Evolutionary conservation across 2,888 invertebrate species (phyloP).

Genomic region (Philereme transversata): DNA sequence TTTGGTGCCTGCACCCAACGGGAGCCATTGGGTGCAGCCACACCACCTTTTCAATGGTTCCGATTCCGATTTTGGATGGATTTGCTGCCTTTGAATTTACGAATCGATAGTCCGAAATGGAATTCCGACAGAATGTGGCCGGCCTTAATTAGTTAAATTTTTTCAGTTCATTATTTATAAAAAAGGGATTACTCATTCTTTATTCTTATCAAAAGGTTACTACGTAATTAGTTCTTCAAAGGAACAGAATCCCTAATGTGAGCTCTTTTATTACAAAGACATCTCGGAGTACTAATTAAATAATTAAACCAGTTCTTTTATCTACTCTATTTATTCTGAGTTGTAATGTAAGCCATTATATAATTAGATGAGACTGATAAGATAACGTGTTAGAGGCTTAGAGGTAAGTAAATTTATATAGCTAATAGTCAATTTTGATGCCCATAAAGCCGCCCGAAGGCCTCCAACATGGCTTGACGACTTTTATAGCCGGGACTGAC

Average conservation of each 20-base stretch:
- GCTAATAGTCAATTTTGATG: too few species aligned
- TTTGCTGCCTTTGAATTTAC: too few species aligned
- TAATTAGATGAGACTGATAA: slow-evolving; percentile 17
- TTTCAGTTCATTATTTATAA: background rate
- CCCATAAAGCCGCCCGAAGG: too few species aligned
- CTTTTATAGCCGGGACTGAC: background rate
- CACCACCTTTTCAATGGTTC: too few species aligned
- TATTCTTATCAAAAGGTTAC: background rate
- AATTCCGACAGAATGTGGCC: too few species aligned
- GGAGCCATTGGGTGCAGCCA: too few species aligned
- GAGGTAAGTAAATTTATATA: too few species aligned
- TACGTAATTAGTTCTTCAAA: slow-evolving; percentile 4
- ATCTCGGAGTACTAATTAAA: slow-evolving; percentile 9
- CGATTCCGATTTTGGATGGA: too few species aligned
- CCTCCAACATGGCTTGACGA: too few species aligned
- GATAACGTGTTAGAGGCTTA: background rate
- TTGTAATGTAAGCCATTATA: slow-evolving; percentile 10
- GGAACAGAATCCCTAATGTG: background rate
- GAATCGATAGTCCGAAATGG: too few species aligned
- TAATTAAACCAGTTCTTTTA: slow-evolving; percentile 21
- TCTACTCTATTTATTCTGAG: background rate
- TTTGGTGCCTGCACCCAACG: too few species aligned
- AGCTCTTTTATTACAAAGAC: slow-evolving; percentile 10
- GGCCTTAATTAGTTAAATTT: too few species aligned
- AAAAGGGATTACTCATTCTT: background rate